phyloP scores from a whole-genome alignment of 2,888 invertebrate species.

The Girardia tigrina region DNA sequence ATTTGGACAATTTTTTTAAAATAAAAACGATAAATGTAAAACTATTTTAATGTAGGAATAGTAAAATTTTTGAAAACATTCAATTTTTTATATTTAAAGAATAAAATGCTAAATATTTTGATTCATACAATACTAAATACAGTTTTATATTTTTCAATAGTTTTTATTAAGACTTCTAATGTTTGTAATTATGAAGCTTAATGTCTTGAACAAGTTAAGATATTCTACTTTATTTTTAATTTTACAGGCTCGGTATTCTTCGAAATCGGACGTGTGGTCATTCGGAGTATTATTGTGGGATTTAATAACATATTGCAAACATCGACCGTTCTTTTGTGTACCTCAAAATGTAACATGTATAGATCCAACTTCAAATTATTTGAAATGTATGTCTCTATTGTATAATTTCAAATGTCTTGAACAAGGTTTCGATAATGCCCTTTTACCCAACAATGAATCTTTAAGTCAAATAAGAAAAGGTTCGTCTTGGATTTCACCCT shows the following conservation, averaged over 20 bases:
- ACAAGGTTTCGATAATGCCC: neutral
- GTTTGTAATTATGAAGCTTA: no score
- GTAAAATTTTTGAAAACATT: no score
- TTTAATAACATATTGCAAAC: neutral
- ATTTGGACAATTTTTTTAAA: no score
- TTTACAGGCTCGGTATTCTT: neutral
- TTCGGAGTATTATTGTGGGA: neutral
- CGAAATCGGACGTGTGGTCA: neutral
- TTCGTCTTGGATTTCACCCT: neutral
- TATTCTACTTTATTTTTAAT: no score
- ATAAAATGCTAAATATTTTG: no score
- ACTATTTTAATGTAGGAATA: no score
- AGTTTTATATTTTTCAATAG: no score
- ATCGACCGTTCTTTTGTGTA: neutral
- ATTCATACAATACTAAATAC: no score
- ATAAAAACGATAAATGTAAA: no score
- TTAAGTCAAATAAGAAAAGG: neutral
- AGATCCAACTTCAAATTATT: neutral
- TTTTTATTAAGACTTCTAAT: no score
- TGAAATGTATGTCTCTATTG: neutral
- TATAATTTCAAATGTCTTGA: neutral
- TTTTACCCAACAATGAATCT: constrained; percentile 11
- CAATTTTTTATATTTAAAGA: no score
- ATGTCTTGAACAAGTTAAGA: no score
- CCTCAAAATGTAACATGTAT: neutral